A percentile compares a stretch with the other conserved stretches of the same genome.
phyloP scores from a whole-genome alignment of 92 coral and sea anemone species.

The Zoanthus solanderi region DNA sequence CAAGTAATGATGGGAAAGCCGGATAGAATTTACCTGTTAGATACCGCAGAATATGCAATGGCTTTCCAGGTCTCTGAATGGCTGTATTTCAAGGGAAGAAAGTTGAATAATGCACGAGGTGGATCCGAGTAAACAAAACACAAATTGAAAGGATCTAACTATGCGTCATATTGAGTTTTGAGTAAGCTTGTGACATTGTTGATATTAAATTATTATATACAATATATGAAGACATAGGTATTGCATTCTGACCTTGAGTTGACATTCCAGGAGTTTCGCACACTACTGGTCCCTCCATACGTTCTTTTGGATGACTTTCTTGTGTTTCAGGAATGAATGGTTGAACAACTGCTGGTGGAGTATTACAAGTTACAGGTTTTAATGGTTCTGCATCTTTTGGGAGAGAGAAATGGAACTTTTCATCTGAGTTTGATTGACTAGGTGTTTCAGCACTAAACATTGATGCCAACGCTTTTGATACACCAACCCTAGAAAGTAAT shows the following conservation, averaged over 20 bases:
- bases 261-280: constrained; percentile 81
- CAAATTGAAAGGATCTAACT: no score
- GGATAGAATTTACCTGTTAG: no score
- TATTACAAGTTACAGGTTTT: constrained; percentile 71
- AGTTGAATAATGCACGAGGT: no score
- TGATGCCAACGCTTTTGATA: constrained; percentile 54
- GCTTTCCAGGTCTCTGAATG: no score
- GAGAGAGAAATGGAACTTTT: constrained; percentile 83
- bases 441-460: constrained; percentile 74
- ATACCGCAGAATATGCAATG: no score
- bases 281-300: constrained; percentile 54
- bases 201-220: no score
- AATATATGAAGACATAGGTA: no score
- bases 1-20: no score
- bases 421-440: constrained; percentile 75
- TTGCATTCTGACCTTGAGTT: constrained; percentile 67
- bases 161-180: no score
- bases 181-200: no score
- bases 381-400: constrained; percentile 77
- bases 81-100: no score
- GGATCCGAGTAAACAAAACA: no score
- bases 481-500: constrained; percentile 26
- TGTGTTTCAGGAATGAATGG: constrained; percentile 57
- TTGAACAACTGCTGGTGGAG: constrained; percentile 76
- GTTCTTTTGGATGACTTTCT: constrained; percentile 43